Evolutionary conservation across 1,140 invertebrate genomes (phyloP).

Genomic region (Schlechtendalia chinensis): DNA sequence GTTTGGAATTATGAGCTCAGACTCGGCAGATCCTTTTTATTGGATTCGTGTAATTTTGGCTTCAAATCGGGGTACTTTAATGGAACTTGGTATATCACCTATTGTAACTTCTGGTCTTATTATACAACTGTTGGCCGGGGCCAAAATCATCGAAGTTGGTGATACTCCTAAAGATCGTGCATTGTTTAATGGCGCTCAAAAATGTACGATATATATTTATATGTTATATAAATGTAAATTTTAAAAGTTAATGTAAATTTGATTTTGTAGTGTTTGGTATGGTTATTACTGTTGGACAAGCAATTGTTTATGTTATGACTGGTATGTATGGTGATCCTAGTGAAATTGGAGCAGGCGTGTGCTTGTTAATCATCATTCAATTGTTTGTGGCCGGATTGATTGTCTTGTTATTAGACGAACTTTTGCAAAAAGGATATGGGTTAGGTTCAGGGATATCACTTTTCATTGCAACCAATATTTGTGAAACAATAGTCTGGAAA

Average conservation of each 20-base stretch:
- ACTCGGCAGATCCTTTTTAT: constrained; percentile 99
- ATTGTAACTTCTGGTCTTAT: constrained; percentile 99
- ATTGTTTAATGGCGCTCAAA: constrained; percentile 99
- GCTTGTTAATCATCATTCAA: constrained; percentile 97
- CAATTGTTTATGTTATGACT: constrained; percentile 99
- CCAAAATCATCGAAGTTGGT: constrained; percentile 99
- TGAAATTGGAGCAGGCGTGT: constrained; percentile 98
- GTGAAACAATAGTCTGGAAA: constrained; percentile 99
- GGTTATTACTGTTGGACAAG: constrained; percentile 99
- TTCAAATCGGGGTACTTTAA: constrained; percentile 98
- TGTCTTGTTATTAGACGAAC: constrained; percentile 94
- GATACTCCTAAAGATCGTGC: constrained; percentile 99
- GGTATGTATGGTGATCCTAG: constrained; percentile 99
- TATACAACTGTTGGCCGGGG: constrained; percentile 98
- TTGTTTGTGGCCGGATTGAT: constrained; percentile 98
- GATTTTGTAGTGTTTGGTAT: constrained; percentile 91
- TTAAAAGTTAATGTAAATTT: constrained; percentile 48
- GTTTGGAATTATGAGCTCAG: constrained; percentile 99
- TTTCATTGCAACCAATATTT: constrained; percentile 99
- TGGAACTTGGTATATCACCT: constrained; percentile 99
- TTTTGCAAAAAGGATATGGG: constrained; percentile 96
- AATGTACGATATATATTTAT: constrained; percentile 69
- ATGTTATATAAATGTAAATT: not conserved
- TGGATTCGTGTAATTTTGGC: constrained; percentile 99
- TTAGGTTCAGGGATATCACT: constrained; percentile 98